Conservation (phyloP, 2,888 invertebrate species). For the Clusia tigrina region DNA sequence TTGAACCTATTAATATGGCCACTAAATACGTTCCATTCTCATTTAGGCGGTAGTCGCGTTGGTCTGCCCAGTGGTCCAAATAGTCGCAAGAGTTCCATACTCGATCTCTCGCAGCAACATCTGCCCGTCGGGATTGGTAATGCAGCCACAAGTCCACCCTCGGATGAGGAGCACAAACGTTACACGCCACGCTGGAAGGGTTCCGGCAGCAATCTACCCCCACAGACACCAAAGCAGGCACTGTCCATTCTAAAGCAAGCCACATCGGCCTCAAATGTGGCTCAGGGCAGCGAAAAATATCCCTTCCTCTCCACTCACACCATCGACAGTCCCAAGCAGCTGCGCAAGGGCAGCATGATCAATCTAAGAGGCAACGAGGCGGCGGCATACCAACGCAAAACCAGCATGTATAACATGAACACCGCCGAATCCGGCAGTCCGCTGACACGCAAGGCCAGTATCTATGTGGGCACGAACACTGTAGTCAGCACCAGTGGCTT, state of each 20-base stretch:
- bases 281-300: conserved; percentile 34
- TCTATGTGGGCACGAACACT: conserved; percentile 26
- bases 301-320: conserved; percentile 5
- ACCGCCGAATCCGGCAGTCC: background rate
- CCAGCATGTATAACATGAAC: conserved; percentile 49
- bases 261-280: conserved; percentile 58
- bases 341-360: conserved; percentile 54
- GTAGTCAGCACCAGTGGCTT: conserved; percentile 12
- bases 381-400: conserved; percentile 41
- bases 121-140: conserved; percentile 62
- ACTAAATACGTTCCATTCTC: conserved; percentile 1
- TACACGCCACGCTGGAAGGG: conserved; percentile 61
- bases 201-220: conserved; percentile 54
- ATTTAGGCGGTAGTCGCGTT: conserved; percentile 62
- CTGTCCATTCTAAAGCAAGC: conserved; percentile 59
- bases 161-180: conserved; percentile 66
- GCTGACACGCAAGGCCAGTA: conserved; percentile 40
- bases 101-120: conserved; percentile 66
- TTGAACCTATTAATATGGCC: too few species aligned
- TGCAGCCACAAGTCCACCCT: conserved; percentile 68
- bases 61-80: conserved; percentile 57
- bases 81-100: conserved; percentile 69
- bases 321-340: conserved; percentile 32
- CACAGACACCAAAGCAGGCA: conserved; percentile 55
- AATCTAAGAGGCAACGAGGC: conserved; percentile 39